Conservation (phyloP, 2,888 invertebrate species). For the Apeira syringaria region DNA sequence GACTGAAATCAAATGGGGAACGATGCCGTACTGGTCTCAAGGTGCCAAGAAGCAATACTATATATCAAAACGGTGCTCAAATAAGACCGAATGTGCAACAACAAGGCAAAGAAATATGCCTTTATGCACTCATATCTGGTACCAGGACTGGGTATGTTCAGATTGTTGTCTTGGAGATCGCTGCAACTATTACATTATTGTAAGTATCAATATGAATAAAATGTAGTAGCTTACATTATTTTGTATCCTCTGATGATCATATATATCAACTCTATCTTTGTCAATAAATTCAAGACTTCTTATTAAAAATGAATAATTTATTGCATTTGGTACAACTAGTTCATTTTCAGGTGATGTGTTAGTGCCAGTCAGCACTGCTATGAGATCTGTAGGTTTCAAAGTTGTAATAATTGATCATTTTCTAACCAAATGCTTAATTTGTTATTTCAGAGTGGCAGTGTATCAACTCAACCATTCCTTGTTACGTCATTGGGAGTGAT, state of each 20-base stretch:
- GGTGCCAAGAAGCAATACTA: slow-evolving; percentile 97
- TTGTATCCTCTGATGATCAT: too few species aligned
- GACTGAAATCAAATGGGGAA: slow-evolving; percentile 96
- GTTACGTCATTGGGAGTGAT: slow-evolving; percentile 36
- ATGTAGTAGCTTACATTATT: too few species aligned
- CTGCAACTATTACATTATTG: slow-evolving; percentile 97
- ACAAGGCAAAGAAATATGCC: slow-evolving; percentile 88
- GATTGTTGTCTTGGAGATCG: slow-evolving; percentile 98
- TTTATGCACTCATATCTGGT: slow-evolving; percentile 95
- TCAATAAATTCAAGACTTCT: too few species aligned
- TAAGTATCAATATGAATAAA: too few species aligned
- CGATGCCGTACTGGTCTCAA: slow-evolving; percentile 97
- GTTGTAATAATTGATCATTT: too few species aligned
- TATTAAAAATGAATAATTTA: too few species aligned
- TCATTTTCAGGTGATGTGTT: too few species aligned
- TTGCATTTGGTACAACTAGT: too few species aligned
- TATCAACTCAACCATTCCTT: slow-evolving; percentile 38
- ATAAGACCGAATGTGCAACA: slow-evolving; percentile 89
- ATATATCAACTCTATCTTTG: too few species aligned
- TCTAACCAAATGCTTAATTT: too few species aligned
- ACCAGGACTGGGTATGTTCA: slow-evolving; percentile 97
- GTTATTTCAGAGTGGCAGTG: slow-evolving; percentile 59
- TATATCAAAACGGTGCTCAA: slow-evolving; percentile 95
- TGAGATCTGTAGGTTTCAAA: too few species aligned
- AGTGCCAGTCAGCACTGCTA: too few species aligned